phyloP scores from a whole-genome alignment of 2,888 invertebrate genomes.

The Agapostemon virescens region DNA sequence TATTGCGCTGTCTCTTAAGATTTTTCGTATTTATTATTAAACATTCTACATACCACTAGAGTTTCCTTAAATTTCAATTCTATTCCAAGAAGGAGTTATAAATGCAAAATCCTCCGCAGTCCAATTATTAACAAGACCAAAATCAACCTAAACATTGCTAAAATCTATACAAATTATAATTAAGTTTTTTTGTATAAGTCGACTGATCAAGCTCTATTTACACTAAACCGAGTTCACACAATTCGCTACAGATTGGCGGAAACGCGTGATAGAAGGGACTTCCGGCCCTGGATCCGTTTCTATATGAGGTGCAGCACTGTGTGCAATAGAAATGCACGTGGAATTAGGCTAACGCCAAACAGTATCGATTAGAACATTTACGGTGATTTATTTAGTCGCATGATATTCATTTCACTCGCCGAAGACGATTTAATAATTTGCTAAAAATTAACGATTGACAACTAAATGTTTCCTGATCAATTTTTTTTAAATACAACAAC shows the following conservation, averaged over 20 bases:
- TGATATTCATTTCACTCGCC: background rate
- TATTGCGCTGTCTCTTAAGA: background rate
- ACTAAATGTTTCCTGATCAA: background rate
- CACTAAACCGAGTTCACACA: slow-evolving; percentile 5
- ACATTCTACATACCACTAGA: background rate
- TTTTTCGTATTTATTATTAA: background rate
- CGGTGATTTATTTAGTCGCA: background rate
- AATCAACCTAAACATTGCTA: slow-evolving; percentile 4
- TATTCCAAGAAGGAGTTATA: background rate
- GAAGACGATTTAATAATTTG: background rate
- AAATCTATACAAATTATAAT: slow-evolving; percentile 9
- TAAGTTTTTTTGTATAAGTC: slow-evolving; percentile 17
- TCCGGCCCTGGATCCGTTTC: background rate
- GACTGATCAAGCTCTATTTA: slow-evolving; percentile 41
- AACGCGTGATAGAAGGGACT: background rate
- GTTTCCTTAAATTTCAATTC: background rate
- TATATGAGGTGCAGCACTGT: background rate
- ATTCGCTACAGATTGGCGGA: background rate
- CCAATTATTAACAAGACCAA: slow-evolving; percentile 36
- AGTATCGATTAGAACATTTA: background rate
- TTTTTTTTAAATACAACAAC: background rate
- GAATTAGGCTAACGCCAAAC: background rate
- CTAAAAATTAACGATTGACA: background rate
- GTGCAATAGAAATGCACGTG: background rate
- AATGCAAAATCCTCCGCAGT: background rate